Evolutionary conservation across 2,797 vertebrate genomes (phyloP).

Genomic region (Pseudochirops corinnae): DNA sequence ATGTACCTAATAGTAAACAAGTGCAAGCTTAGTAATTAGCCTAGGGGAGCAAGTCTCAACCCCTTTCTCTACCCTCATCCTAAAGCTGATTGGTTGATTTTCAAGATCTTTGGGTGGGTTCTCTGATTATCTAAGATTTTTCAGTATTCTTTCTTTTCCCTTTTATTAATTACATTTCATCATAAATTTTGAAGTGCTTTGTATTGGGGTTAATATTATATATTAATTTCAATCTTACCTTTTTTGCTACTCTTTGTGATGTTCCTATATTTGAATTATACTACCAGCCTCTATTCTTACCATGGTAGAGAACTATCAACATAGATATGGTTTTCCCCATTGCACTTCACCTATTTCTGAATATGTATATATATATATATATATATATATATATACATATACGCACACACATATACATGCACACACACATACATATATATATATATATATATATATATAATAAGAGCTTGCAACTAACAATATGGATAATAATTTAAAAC

Average conservation of each 20-base stretch:
- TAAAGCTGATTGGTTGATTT: slow-evolving; percentile 36
- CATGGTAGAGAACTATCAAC: not conserved
- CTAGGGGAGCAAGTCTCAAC: not conserved
- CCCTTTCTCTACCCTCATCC: not conserved
- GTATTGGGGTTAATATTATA: not conserved
- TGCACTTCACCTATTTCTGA: not conserved
- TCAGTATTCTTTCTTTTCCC: slow-evolving; percentile 5
- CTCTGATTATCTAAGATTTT: not conserved
- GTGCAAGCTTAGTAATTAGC: slow-evolving; percentile 13
- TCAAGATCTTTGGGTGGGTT: slow-evolving; percentile 28
- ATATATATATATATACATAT: too few species aligned
- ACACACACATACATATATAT: too few species aligned
- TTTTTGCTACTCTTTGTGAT: slow-evolving; percentile 12
- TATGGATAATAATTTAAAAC: not conserved
- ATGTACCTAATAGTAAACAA: slow-evolving; percentile 4
- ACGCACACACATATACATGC: too few species aligned
- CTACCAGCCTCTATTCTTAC: not conserved
- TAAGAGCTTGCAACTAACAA: not conserved
- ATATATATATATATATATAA: too few species aligned
- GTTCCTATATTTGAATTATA: not conserved
- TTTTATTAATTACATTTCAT: not conserved
- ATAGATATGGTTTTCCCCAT: not conserved
- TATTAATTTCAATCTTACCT: slow-evolving; percentile 7
- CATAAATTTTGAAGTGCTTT: slow-evolving; percentile 40
- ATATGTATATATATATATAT: too few species aligned